Evolutionary conservation across 2,888 invertebrate species (phyloP).

Genomic region (Carabus problematicus): DNA sequence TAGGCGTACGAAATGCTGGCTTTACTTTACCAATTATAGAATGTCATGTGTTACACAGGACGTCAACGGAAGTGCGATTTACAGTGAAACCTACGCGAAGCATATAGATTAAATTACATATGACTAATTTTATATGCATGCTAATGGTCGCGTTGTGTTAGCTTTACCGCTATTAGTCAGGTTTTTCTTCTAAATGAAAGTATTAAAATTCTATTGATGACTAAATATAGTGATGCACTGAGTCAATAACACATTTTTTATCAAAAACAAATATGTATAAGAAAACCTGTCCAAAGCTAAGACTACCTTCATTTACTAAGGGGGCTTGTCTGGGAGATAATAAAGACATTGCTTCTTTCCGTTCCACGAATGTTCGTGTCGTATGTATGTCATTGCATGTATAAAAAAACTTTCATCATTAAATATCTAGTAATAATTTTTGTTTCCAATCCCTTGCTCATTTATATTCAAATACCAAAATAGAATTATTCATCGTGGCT

Average conservation of each 20-base stretch:
- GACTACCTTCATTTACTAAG: too few species aligned
- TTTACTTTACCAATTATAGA: too few species aligned
- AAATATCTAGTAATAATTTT: too few species aligned
- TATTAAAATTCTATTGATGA: neutral
- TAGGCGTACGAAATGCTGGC: too few species aligned
- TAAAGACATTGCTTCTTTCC: too few species aligned
- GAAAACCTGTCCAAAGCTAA: neutral
- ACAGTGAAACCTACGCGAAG: conserved; percentile 10
- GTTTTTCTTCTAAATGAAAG: too few species aligned
- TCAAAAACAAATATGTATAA: neutral
- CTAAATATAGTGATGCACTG: neutral
- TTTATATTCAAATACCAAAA: neutral
- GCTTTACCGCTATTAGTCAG: too few species aligned
- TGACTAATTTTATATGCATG: conserved; percentile 6
- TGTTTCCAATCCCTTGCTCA: neutral
- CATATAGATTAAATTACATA: conserved; percentile 1
- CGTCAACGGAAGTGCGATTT: conserved; percentile 10
- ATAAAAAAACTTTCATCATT: too few species aligned
- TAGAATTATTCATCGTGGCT: neutral
- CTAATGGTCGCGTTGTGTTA: too few species aligned
- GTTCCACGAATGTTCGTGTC: too few species aligned
- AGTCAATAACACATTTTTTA: neutral
- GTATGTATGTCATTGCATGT: too few species aligned
- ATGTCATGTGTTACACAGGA: neutral
- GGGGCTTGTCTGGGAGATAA: too few species aligned